Percentiles rank a stretch among this genome's conserved stretches.
These are phyloP conservation scores for Latrodectus geometricus DNA, from an alignment of 1,140 invertebrate genomes.

Conservation along the genomic window DNA sequence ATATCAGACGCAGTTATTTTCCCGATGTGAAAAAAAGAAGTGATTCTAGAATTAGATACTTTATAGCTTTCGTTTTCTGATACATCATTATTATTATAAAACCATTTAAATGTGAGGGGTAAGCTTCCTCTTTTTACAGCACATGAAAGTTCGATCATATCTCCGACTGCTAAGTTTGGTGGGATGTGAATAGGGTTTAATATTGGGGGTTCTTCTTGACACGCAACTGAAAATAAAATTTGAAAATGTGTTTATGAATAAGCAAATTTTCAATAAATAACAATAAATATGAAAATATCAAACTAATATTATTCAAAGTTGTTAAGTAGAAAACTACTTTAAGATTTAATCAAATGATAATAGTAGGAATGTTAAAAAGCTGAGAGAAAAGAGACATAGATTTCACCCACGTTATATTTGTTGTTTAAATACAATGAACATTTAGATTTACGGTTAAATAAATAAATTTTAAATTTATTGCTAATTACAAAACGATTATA, in stretches of 20 bases:
- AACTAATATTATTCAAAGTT: no score
- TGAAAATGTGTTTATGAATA: neutral
- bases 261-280: neutral
- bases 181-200: constrained; percentile 7
- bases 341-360: no score
- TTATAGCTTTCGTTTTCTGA: neutral
- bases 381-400: no score
- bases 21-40: constrained; percentile 5
- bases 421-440: no score
- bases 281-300: no score
- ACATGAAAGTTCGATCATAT: neutral
- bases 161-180: neutral
- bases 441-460: no score
- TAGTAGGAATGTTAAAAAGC: no score
- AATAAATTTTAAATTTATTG: no score
- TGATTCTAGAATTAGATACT: neutral
- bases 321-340: no score
- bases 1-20: constrained; percentile 56
- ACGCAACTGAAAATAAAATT: neutral
- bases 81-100: neutral
- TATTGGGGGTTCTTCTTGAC: neutral
- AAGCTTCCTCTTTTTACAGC: constrained; percentile 5
- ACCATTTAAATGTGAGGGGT: constrained; percentile 7
- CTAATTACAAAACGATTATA: no score
- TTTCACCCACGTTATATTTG: no score